Conservation (phyloP, 2,888 invertebrate species). For the Chalcis sispes region DNA sequence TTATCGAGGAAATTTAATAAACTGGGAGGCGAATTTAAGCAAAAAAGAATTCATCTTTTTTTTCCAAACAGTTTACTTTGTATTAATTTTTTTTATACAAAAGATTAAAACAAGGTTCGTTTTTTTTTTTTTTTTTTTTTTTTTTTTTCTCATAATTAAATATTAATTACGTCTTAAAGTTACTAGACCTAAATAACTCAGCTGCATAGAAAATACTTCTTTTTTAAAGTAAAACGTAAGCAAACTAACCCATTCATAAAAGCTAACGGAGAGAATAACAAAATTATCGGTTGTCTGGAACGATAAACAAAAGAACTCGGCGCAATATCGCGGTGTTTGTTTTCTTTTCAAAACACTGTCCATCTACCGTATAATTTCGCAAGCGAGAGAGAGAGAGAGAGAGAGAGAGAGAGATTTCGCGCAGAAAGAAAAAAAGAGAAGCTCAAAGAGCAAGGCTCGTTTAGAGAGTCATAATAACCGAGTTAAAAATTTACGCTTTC, state of each 20-base stretch:
- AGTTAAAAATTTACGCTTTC: conserved; percentile 55
- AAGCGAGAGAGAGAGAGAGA: too few relatives aligned
- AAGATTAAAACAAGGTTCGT: too few relatives aligned
- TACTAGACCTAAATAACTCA: too few relatives aligned
- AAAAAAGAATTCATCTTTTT: neutral
- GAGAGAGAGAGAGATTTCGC: too few relatives aligned
- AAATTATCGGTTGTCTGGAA: neutral
- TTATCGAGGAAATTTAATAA: too few relatives aligned
- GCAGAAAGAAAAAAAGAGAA: neutral
- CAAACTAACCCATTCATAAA: neutral
- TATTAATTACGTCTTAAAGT: too few relatives aligned
- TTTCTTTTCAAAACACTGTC: neutral
- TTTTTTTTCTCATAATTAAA: too few relatives aligned
- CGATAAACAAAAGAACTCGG: neutral
- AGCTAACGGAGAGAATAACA: neutral
- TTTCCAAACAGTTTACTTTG: neutral
- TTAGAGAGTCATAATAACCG: conserved; percentile 35
- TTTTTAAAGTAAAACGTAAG: neutral
- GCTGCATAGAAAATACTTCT: neutral
- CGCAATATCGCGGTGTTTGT: neutral
- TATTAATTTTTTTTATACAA: too few relatives aligned
- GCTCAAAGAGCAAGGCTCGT: neutral
- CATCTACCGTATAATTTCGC: neutral
- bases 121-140: too few relatives aligned
- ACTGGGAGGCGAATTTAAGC: too few relatives aligned